Conservation (phyloP, 2,113 vertebrate species). For the Anarhynchus alexandrinus region DNA sequence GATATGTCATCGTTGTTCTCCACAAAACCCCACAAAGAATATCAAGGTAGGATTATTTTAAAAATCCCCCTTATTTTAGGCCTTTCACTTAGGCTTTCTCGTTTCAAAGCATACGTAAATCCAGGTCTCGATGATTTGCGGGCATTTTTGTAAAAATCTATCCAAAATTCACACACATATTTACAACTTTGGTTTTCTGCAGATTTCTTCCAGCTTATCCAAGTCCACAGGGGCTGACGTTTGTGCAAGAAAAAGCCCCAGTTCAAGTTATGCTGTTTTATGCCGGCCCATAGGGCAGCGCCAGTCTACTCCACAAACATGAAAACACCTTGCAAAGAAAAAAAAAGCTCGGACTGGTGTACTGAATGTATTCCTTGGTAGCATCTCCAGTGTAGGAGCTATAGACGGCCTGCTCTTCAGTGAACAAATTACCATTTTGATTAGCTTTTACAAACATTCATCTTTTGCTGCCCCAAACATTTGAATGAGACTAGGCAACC, state of each 20-base stretch:
- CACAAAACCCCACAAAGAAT: not conserved
- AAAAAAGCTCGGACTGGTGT: fast-evolving
- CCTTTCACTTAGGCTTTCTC: not conserved
- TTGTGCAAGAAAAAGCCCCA: not conserved
- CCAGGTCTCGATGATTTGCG: not conserved
- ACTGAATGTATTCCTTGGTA: not conserved
- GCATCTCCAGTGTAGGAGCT: not conserved
- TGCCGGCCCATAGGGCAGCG: fast-evolving
- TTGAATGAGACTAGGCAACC: not conserved
- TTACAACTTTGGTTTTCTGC: not conserved
- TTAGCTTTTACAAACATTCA: slow-evolving; percentile 11
- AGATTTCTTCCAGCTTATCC: not conserved
- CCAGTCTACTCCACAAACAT: not conserved
- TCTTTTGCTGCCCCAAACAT: not conserved
- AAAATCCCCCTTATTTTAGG: not conserved
- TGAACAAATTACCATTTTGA: slow-evolving; percentile 30
- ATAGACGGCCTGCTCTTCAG: not conserved
- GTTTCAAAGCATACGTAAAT: not conserved
- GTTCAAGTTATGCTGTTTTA: not conserved
- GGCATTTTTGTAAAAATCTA: not conserved
- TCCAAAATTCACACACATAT: not conserved
- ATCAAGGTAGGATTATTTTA: not conserved
- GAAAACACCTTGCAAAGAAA: not conserved
- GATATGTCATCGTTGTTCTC: not conserved
- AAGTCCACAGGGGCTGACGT: not conserved